Base-by-base conservation (phyloP, 2,113 vertebrate genomes). In the Podarcis raffonei region DNA sequence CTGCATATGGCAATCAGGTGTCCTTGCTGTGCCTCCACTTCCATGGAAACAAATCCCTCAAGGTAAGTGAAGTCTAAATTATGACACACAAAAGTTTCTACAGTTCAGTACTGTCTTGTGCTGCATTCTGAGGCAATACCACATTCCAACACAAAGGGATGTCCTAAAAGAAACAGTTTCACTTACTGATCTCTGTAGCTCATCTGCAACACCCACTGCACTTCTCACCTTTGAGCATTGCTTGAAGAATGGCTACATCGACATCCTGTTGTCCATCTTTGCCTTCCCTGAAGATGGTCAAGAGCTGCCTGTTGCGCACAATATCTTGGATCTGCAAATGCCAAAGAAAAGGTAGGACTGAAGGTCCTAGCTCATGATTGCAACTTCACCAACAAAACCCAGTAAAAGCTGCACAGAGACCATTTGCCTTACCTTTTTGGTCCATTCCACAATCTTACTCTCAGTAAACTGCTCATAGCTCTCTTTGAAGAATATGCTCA, bases 221-320 rank as follows among this genome's bases (percentile, higher is more conserved):
- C 0, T 2, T 42, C 95, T 95, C 89, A 99, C 99, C 98, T 98
- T 99, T 99, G 53, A 99, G 96, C 65, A 99, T 95, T 1, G 98
- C 98, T 89, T 99, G 98, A 23, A 99, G 97, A 93, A 99, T 99
- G 84, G 99, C 98, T 86, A 99, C 97, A 6, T 99, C 99, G 95
- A 99, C 94, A 0, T 99, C 98, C 66, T 97, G 96, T 22, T 98
- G 98, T 62, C 96, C 97, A 0, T 97, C 98, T 89, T 97, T 98
- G 22, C 97, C 97, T 42, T 98, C 97, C 84, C 96, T 96, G 95
- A 98, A 99, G 65, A 99, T 89, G 0, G 98, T 98, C 93, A 99
- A 96, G 90, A 99, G 96, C 74, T 98, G 97, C 42, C 90, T 94
- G 92, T 95, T 96, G 84, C 97, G 94, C 88, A 99, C 97, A 1